These are phyloP conservation scores for Heliconius ethilla DNA, from an alignment of 2,888 invertebrate genomes.

Conservation along the genomic window DNA sequence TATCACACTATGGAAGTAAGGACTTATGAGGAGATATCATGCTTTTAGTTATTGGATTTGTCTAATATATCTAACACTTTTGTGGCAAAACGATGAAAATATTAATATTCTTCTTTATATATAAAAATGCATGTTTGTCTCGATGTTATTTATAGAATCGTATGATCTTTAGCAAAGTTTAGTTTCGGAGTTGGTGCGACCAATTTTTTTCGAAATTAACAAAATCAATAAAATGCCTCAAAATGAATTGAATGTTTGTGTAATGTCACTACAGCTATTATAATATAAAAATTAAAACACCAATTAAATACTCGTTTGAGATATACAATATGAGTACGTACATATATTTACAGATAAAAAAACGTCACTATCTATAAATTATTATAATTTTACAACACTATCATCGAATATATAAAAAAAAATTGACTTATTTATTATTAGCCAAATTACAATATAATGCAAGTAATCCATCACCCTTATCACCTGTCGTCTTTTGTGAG, in stretches of 20 bases:
- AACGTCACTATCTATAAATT: too few relatives aligned
- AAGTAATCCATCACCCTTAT: constrained; percentile 8
- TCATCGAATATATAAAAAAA: too few relatives aligned
- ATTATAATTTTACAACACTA: too few relatives aligned
- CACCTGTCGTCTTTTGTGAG: not conserved
- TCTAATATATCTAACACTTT: not conserved
- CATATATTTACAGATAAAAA: too few relatives aligned
- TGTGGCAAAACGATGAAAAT: not conserved
- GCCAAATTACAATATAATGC: not conserved
- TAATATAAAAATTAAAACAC: too few relatives aligned
- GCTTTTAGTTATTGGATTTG: constrained; percentile 4
- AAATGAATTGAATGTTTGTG: too few relatives aligned
- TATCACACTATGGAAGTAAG: constrained; percentile 35
- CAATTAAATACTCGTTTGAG: too few relatives aligned
- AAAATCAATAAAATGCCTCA: too few relatives aligned
- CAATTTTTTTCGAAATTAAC: too few relatives aligned
- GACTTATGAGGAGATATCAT: constrained; percentile 11
- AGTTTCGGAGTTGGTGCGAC: too few relatives aligned
- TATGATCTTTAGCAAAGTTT: not conserved
- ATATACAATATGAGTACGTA: too few relatives aligned
- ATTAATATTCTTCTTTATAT: not conserved
- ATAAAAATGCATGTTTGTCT: not conserved
- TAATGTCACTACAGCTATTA: too few relatives aligned
- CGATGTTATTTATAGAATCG: not conserved
- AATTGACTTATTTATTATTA: not conserved